Evolutionary conservation across 64 coral and sea anemone genomes (phyloP), one percentile per base, ranked within the genome.

Genomic region (Porites lutea): DNA sequence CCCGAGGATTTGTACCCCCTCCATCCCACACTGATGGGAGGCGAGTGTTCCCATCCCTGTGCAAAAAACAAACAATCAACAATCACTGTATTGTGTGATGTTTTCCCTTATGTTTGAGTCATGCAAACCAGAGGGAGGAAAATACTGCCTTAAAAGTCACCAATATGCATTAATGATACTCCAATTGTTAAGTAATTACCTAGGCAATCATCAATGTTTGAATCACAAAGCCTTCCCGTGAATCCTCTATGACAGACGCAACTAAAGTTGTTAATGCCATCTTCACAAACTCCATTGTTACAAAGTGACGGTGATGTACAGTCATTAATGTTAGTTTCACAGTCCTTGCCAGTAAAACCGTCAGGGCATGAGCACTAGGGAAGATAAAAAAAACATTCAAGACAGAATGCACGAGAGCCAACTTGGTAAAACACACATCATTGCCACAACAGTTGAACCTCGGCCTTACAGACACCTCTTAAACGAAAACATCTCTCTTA

Each of bases 241-340:
- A 68, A 96, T 68, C 95, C 95, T n/a, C 19, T 73, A 8, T 76
- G 74, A 59, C 95, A 96, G 52, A 76, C 48, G 82, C 95, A 96
- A 59, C 72, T 74, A 43, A 88, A 96, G 86, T 92, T 71, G 52
- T 96, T 93, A 19, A 93, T 47, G 12, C 67, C 86, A 77, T 96
- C 95, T 8, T 89, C 54, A 71, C 95, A 96, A 10, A 90, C 75
- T 21, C 95, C 95, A 7, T 67, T 67, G 22, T 88, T 66, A n/a
- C 71, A 72, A 72, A 87, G 88, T 3, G 90, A 71, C 20, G 81
- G 74, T 9, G 89, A 82, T 59, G 59, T 78, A 77, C 92, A 97
- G 22, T 97, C 95, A 87, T 97, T 90, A 73, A 97, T 97, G 73
- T 97, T 92, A 15, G 75, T 98, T 83, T 98, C 88, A 69, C 96